Base-by-base conservation (phyloP, 2,113 vertebrate species). In the Xyrauchen texanus region DNA sequence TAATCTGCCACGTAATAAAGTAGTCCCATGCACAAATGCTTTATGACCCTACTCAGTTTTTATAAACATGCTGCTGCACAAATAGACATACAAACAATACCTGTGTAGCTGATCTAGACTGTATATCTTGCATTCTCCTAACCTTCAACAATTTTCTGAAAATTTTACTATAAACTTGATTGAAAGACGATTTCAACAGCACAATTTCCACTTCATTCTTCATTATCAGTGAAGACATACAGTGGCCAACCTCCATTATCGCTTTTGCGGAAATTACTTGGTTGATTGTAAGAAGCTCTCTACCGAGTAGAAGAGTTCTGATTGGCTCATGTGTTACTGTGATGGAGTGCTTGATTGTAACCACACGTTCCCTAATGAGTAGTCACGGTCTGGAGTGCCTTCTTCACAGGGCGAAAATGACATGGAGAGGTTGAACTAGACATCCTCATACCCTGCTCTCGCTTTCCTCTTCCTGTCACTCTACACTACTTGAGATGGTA, bases 301-400 rank as follows among this genome's bases (percentile, higher is more conserved):
- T 9, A 16, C 9, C 0, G n/a, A 13, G 21, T 34, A 34, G 21
- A 34, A 34, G 21, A 34, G 21, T 34, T 34, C 21, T 34, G 21
- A 34, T 34, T 34, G 21, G 21, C 21, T 13, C 13, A 7, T 73
- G 55, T 21, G 11, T 10, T 44, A n/a, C 52, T 45, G 34, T 60
- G 49, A 16, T 7, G n/a, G 46, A 63, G 47, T 7, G 42, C 61
- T 68, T 70, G 57, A 70, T 63, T 63, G 47, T 15, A 78, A 63
- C n/a, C 77, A 72, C 68, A 62, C 7, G 21, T 65, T 79, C 71
- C 7, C 68, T 79, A 71, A 68, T 55, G 68, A 47, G 64, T 8
- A 13, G 44, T 72, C 8, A 16, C 42, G 46, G 42, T 47, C 55
- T 60, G 44, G 8, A 72, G 69, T 72, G 69, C 6, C 9, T 16